Base-by-base conservation (phyloP, 2,888 invertebrate species). In the Mylabris sibirica region DNA sequence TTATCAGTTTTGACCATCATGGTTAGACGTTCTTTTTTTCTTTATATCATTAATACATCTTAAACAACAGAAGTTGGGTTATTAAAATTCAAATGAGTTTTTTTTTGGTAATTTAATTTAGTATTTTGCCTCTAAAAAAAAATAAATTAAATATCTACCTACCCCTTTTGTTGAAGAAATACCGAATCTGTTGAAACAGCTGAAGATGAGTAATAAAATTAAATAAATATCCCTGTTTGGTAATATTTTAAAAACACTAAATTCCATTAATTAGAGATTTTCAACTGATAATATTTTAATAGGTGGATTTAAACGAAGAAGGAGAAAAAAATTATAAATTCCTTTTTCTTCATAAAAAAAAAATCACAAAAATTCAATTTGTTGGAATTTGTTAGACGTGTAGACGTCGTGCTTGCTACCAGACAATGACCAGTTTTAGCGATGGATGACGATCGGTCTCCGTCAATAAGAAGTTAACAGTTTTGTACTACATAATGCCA, bases 401-500 rank as follows among this genome's bases (percentile, higher is more conserved):
- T 49, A 49, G 49, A 49, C 20, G 20, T 49, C 49, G 49, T 49
- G 49, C 9, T 20, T 20, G 20, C 49, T 44, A 44, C 20, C 49
- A 49, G 60, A 60, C 38, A 60, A 60, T 60, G 60, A 35, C 60
- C 60, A 38, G 68, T 63, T 68, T 49, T 63, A 63, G 63, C 68
- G 65, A 68, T 69, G 66, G 69, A 66, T 64, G 64, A 64, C 74
- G 77, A 78, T 78, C 76, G 72, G 78, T 76, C 76, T 76, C 76
- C 74, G 76, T 78, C 77, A 79, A 77, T 78, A 78, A 77, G 76
- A 76, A 79, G 76, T 79, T 79, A 72, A 77, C 76, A 79, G 78
- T 78, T 49, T 79, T 78, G 79, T 79, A 78, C 75, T 77, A 79
- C 77, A 78, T 79, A 78, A 79, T 78, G 77, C 78, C 76, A 67